These are phyloP conservation scores for Pherbina coryleti DNA, from an alignment of 2,888 invertebrate species.

Conservation along the genomic window DNA sequence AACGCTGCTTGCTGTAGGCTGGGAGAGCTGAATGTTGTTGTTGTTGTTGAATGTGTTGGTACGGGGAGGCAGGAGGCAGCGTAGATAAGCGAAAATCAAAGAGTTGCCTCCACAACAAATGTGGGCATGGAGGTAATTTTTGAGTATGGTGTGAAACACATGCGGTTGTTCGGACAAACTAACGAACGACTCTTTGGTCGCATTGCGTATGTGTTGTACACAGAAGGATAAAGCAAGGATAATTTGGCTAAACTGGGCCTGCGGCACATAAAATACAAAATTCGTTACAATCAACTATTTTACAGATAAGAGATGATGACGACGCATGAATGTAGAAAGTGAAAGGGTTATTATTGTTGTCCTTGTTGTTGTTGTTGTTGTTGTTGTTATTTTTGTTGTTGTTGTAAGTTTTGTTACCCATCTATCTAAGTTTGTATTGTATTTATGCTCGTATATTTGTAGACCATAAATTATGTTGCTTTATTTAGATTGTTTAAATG, in stretches of 20 bases:
- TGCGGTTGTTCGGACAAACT: slow-evolving; percentile 7
- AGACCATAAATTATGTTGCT: slow-evolving; percentile 2
- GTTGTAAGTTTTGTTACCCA: not conserved
- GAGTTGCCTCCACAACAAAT: not conserved
- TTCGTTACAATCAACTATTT: slow-evolving; percentile 20
- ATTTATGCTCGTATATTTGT: not conserved
- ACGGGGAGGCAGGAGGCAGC: too few relatives aligned
- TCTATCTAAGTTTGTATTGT: not conserved
- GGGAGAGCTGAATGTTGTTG: not conserved
- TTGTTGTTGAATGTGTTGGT: not conserved
- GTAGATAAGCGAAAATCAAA: slow-evolving; percentile 17
- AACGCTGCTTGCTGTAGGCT: not conserved
- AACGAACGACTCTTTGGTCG: slow-evolving; percentile 2
- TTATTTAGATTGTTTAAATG: not conserved
- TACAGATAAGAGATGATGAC: not conserved
- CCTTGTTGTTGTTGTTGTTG: not conserved
- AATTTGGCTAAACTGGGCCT: not conserved
- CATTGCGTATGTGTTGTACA: not conserved
- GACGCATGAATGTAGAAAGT: not conserved
- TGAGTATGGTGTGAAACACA: slow-evolving; percentile 18
- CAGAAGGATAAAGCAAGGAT: not conserved
- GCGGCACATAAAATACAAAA: slow-evolving; percentile 16
- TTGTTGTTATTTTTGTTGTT: not conserved
- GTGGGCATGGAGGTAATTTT: not conserved
- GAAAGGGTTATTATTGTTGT: slow-evolving; percentile 8